Conservation (phyloP, 2,888 invertebrate species). For the Spilarctia lutea region DNA sequence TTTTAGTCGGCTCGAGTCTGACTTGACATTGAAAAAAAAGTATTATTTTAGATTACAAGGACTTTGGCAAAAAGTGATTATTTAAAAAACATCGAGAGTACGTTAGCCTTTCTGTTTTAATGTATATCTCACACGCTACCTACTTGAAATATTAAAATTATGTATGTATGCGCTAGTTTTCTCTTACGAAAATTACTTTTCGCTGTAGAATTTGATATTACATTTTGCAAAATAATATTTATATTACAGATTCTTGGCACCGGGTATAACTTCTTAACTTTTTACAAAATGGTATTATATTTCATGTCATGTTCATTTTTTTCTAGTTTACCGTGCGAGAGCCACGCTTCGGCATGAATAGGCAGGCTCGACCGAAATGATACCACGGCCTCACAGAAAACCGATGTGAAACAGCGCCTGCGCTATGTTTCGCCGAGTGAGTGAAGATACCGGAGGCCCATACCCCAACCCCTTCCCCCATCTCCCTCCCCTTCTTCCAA, state of each 20-base stretch:
- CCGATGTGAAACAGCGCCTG: too few species aligned
- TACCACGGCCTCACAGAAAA: too few species aligned
- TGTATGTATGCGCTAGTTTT: too few species aligned
- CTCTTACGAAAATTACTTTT: background rate
- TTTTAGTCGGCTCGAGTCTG: too few species aligned
- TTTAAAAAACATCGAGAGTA: background rate
- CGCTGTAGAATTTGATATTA: background rate
- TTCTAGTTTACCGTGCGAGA: too few species aligned
- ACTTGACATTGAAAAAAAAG: too few species aligned
- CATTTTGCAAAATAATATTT: background rate
- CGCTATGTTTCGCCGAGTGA: too few species aligned
- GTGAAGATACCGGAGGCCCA: too few species aligned
- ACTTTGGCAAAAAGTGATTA: background rate
- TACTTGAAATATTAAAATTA: background rate
- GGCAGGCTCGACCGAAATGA: too few species aligned
- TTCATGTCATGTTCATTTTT: background rate
- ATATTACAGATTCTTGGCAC: background rate
- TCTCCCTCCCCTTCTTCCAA: too few species aligned
- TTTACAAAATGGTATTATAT: background rate
- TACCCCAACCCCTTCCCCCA: too few species aligned
- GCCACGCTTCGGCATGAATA: too few species aligned
- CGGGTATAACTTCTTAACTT: background rate
- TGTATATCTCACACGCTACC: constrained; percentile 1
- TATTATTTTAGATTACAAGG: background rate
- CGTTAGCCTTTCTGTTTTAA: background rate